Conservation (phyloP, 2,797 vertebrate genomes). For the Phalanger gymnotis region DNA sequence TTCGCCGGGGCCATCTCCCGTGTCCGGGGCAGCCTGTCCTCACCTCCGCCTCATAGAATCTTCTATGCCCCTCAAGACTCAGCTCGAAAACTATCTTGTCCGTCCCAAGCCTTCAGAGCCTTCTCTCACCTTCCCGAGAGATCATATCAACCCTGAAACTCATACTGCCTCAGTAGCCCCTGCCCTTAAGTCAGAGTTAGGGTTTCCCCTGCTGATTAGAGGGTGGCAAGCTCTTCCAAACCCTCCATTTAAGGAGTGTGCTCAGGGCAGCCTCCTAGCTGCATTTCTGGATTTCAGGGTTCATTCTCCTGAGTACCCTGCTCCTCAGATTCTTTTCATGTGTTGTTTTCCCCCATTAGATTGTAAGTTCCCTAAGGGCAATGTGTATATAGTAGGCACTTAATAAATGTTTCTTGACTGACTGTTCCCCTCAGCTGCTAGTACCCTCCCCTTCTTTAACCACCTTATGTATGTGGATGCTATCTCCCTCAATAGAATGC, state of each 20-base stretch:
- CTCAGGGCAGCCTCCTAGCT: neutral
- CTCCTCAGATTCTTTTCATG: neutral
- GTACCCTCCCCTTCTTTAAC: neutral
- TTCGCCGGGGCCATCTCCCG: neutral
- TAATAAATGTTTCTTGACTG: neutral
- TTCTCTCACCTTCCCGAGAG: neutral
- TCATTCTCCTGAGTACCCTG: neutral
- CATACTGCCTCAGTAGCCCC: neutral
- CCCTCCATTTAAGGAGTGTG: neutral
- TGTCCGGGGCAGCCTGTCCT: neutral
- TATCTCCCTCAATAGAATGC: neutral
- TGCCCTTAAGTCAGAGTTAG: neutral
- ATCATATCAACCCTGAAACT: neutral
- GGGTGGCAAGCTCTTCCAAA: neutral
- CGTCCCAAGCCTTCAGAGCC: neutral
- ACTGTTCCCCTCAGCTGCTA: neutral
- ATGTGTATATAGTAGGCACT: neutral
- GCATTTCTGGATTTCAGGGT: neutral
- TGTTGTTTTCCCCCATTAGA: neutral
- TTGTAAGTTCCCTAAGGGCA: neutral
- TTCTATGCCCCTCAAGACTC: neutral
- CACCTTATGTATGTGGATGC: neutral
- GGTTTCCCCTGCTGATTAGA: neutral
- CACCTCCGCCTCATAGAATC: neutral
- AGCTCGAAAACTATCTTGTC: neutral